Evolutionary conservation across 1,140 invertebrate genomes (phyloP).

Genomic region (Zophobas atratus): DNA sequence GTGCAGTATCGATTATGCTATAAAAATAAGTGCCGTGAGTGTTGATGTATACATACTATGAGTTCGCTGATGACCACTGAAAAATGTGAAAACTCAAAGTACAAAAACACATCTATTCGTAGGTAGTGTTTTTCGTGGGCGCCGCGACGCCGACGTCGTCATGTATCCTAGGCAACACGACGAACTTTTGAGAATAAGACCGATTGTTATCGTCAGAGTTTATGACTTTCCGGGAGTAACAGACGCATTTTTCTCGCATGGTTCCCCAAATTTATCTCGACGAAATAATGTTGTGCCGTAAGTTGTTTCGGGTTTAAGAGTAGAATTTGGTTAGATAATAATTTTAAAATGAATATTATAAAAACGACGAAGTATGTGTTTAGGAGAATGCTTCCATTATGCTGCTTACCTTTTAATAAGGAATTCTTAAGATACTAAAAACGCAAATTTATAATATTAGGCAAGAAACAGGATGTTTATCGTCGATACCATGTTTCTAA

Average conservation of each 20-base stretch:
- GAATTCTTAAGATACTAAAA: too few relatives aligned
- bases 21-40: too few relatives aligned
- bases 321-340: slow-evolving; percentile 23
- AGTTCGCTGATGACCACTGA: background rate
- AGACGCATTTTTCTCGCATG: slow-evolving; percentile 36
- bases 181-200: slow-evolving; percentile 32
- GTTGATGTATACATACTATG: too few relatives aligned
- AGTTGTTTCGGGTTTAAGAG: background rate
- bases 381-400: slow-evolving; percentile 15
- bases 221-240: slow-evolving; percentile 24
- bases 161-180: slow-evolving; percentile 32
- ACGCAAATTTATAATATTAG: too few relatives aligned
- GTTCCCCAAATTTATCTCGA: slow-evolving; percentile 24
- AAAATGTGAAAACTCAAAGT: background rate
- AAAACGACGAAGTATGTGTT: slow-evolving; percentile 5
- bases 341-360: slow-evolving; percentile 17
- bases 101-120: background rate
- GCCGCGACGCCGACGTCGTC: slow-evolving; percentile 14
- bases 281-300: slow-evolving; percentile 29
- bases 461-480: too few relatives aligned
- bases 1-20: too few relatives aligned
- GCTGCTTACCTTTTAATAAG: background rate
- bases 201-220: slow-evolving; percentile 30
- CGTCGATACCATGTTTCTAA: too few relatives aligned
- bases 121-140: slow-evolving; percentile 6